Evolutionary conservation across 2,797 vertebrate species (phyloP).

Genomic region (Hozukius guyotensis): DNA sequence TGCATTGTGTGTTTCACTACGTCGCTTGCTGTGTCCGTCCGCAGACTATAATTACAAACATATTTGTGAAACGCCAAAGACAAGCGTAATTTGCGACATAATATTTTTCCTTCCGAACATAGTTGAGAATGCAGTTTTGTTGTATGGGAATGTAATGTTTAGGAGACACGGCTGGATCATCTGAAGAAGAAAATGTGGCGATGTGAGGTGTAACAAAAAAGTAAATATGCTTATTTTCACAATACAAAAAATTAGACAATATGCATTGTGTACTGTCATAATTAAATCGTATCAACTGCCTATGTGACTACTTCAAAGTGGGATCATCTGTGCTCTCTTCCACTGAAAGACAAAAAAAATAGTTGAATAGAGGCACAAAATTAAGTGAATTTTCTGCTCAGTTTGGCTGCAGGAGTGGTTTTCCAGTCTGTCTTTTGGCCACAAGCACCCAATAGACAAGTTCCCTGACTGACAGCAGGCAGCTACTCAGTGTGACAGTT

Average conservation of each 20-base stretch:
- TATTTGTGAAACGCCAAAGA: too few relatives aligned
- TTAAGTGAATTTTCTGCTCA: background rate
- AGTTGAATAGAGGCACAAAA: background rate
- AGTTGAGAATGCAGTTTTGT: background rate
- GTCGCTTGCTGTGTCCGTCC: too few relatives aligned
- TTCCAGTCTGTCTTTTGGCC: conserved; percentile 3
- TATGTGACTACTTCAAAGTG: background rate
- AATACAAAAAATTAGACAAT: background rate
- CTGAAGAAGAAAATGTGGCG: background rate
- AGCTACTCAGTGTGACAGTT: conserved; percentile 2
- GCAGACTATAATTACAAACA: too few relatives aligned
- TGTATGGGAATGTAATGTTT: background rate
- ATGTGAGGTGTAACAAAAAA: background rate
- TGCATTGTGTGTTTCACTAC: too few relatives aligned
- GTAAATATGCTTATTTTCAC: background rate
- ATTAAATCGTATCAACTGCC: background rate
- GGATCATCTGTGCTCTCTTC: background rate
- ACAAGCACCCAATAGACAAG: background rate
- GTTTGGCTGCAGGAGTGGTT: background rate
- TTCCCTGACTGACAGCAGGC: conserved; percentile 6
- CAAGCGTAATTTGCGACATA: too few relatives aligned
- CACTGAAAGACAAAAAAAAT: background rate
- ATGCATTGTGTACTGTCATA: background rate
- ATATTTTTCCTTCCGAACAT: too few relatives aligned
- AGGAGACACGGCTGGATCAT: background rate